Conservation (phyloP, 2,888 invertebrate species). For the Baronia brevicornis region DNA sequence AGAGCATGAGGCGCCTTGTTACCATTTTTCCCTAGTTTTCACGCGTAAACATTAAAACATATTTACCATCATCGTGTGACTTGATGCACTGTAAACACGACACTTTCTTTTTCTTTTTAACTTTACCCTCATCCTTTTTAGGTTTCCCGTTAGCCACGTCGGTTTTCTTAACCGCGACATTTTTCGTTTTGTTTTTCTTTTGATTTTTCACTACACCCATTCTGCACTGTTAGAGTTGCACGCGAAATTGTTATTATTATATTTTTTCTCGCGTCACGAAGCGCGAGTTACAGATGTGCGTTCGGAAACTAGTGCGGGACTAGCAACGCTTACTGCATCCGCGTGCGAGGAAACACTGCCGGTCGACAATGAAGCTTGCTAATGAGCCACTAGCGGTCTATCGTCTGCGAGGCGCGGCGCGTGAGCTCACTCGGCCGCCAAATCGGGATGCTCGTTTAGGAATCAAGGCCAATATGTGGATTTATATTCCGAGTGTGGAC, state of each 20-base stretch:
- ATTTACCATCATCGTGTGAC: slow-evolving; percentile 65
- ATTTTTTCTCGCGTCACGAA: slow-evolving; percentile 31
- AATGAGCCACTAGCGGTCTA: slow-evolving; percentile 33
- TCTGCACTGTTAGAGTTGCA: slow-evolving; percentile 40
- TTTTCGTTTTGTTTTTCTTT: slow-evolving; percentile 47
- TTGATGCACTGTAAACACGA: slow-evolving; percentile 73
- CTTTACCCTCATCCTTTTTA: slow-evolving; percentile 56
- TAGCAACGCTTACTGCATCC: slow-evolving; percentile 69
- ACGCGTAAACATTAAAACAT: too few relatives aligned
- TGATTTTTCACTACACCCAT: slow-evolving; percentile 67
- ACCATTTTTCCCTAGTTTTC: slow-evolving; percentile 5
- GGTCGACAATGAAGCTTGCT: slow-evolving; percentile 39
- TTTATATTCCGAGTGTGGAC: slow-evolving; percentile 55
- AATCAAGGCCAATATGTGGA: slow-evolving; percentile 65
- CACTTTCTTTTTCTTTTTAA: slow-evolving; percentile 68
- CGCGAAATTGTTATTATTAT: slow-evolving; percentile 21
- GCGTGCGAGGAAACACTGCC: slow-evolving; percentile 61
- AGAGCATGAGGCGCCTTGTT: neutral
- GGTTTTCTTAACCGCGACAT: slow-evolving; percentile 24
- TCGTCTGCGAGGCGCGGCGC: slow-evolving; percentile 41
- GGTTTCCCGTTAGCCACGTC: slow-evolving; percentile 48
- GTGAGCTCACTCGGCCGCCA: slow-evolving; percentile 61
- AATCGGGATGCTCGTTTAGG: slow-evolving; percentile 61
- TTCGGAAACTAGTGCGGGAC: slow-evolving; percentile 67
- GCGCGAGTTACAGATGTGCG: slow-evolving; percentile 55